Evolutionary conservation across 2,113 vertebrate genomes (phyloP), one percentile per base, ranked within the genome.

Genomic region (Desmodus rotundus): DNA sequence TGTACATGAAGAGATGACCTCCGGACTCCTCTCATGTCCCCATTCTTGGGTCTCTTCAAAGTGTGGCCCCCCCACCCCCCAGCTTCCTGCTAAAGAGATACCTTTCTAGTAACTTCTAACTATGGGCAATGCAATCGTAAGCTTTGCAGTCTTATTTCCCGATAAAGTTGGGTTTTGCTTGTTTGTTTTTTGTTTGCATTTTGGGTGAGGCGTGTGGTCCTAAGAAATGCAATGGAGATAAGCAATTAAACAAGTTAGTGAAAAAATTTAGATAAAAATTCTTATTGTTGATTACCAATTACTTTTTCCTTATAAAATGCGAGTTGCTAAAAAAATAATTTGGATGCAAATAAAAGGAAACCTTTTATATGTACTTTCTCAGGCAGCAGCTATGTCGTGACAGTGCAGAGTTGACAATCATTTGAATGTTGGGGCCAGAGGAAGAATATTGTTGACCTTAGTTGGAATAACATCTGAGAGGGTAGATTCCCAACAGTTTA

Each of bases 81-180:
- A 13, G 28, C 5, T 22, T 47, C n/a, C 31, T 20, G 33, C 47
- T 68, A 86, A 50, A 86, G 45, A 83, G 52, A 10, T 28, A 43
- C 15, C 50, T 87, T 95, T 83, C 52, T n/a, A 87, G 31, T 76
- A 91, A 81, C 38, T 82, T 94, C 85, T 87, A 76, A 63, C 86
- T 94, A 13, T 17, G 28, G 28, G 45, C 56, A 85, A 61, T n/a
- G 22, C 36, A 58, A 83, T 2, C 19, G 2, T 58, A 87, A 95
- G 36, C 4, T 36, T n/a, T 43, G 11, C n/a, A 74, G 28, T 43
- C 91, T 52, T 81, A 33, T 36, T 70, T 93, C 36, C 41, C 67
- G 65, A 89, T 31, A 58, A 83, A 72, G 47, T 2, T 41, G 26
- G 61, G 33, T 63, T 6, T 38, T 17, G 14, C 1, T 33, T 54